Conservation (phyloP, 2,888 invertebrate genomes). For the Chloroclystis v-ata region DNA sequence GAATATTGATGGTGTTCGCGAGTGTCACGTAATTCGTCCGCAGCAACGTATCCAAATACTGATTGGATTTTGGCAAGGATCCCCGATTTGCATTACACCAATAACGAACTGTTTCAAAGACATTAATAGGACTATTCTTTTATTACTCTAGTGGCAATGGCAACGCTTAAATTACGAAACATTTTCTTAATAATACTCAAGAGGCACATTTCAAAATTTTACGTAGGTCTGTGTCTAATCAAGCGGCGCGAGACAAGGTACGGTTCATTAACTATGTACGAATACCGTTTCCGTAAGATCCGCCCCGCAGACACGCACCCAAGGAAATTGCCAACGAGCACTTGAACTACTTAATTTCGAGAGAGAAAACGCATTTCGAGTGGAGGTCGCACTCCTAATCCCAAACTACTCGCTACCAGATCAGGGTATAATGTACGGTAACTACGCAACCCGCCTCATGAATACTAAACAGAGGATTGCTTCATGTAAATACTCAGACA, state of each 20-base stretch:
- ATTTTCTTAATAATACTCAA: too few relatives aligned
- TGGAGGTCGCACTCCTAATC: conserved; percentile 53
- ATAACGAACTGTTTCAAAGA: conserved; percentile 25
- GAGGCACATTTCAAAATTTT: too few relatives aligned
- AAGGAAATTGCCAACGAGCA: conserved; percentile 47
- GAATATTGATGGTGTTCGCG: conserved; percentile 66
- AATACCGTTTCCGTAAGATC: conserved; percentile 31
- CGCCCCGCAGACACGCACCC: conserved; percentile 32
- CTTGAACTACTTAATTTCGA: conserved; percentile 52
- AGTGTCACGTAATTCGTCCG: conserved; percentile 56
- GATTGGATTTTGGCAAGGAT: conserved; percentile 46
- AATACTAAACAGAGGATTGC: conserved; percentile 54
- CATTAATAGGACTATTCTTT: conserved; percentile 1
- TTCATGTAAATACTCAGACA: conserved; percentile 26
- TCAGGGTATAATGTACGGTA: conserved; percentile 59
- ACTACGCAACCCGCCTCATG: conserved; percentile 54
- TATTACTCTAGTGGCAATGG: neutral
- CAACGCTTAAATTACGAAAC: too few relatives aligned
- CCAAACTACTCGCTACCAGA: conserved; percentile 64
- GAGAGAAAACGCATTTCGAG: conserved; percentile 49
- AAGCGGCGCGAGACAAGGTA: conserved; percentile 24
- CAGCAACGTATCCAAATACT: conserved; percentile 43
- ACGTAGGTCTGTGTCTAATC: conserved; percentile 13
- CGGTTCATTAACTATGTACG: conserved; percentile 29
- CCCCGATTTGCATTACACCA: conserved; percentile 36